phyloP scores from a whole-genome alignment of 1,140 invertebrate species.

The Nephotettix cincticeps region DNA sequence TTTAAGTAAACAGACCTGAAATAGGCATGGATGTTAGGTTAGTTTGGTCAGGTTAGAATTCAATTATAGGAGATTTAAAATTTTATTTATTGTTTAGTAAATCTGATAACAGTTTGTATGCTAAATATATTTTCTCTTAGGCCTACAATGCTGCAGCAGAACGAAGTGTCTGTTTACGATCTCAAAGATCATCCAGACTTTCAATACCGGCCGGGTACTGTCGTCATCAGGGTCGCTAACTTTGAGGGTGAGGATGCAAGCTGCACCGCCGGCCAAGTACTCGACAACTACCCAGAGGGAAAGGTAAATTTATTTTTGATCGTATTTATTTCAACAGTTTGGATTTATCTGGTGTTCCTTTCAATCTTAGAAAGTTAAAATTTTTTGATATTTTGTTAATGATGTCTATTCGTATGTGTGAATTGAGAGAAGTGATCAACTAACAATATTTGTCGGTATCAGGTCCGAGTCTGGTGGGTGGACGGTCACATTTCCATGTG shows the following conservation, averaged over 20 bases:
- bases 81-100: no score
- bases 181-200: slow-evolving; percentile 94
- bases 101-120: no score
- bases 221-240: slow-evolving; percentile 85
- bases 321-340: no score
- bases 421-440: no score
- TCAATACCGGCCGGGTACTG: slow-evolving; percentile 86
- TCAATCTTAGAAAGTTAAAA: not conserved
- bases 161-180: slow-evolving; percentile 93
- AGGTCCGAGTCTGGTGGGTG: slow-evolving; percentile 81
- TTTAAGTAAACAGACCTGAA: no score
- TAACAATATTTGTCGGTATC: not conserved
- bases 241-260: slow-evolving; percentile 69
- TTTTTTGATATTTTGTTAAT: not conserved
- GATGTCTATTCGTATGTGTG: no score
- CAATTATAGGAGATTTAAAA: no score
- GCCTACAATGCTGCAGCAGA: slow-evolving; percentile 67
- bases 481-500: slow-evolving; percentile 81
- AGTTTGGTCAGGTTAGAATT: no score
- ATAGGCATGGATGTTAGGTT: no score
- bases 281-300: slow-evolving; percentile 85
- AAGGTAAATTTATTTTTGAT: slow-evolving; percentile 45
- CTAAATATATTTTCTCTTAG: slow-evolving; percentile 56
- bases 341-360: not conserved
- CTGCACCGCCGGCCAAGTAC: slow-evolving; percentile 83